Evolutionary conservation across 2,113 vertebrate genomes (phyloP).

Genomic region (Sapayoa aenigma): DNA sequence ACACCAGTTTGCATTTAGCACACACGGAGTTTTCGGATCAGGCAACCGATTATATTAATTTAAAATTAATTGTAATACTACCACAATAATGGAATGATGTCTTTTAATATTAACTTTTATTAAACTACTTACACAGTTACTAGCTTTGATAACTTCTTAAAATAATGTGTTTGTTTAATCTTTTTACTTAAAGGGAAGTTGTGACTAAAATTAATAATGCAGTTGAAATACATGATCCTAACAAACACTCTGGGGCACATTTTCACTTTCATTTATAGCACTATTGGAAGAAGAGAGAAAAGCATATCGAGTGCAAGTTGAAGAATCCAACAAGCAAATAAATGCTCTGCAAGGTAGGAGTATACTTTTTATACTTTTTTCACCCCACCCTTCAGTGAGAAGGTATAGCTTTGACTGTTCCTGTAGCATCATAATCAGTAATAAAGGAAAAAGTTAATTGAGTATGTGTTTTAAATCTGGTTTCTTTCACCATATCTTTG

Average conservation of each 20-base stretch:
- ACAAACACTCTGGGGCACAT: background rate
- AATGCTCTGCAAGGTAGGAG: conserved; percentile 90
- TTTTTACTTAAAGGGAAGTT: conserved; percentile 8
- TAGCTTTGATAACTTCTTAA: conserved; percentile 42
- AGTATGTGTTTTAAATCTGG: background rate
- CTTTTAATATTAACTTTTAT: conserved; percentile 49
- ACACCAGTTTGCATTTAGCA: background rate
- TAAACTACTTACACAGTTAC: conserved; percentile 60
- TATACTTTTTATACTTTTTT: background rate
- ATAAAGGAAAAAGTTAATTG: background rate
- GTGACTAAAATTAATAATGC: background rate
- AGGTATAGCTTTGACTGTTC: background rate
- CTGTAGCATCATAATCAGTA: background rate
- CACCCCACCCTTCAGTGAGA: background rate
- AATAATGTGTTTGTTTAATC: conserved; percentile 24
- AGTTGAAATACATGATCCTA: background rate
- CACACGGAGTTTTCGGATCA: background rate
- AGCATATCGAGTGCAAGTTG: conserved; percentile 85
- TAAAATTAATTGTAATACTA: conserved; percentile 39
- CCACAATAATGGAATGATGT: conserved; percentile 39
- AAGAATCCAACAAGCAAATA: conserved; percentile 94
- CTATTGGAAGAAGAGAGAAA: conserved; percentile 94
- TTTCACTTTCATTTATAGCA: conserved; percentile 72
- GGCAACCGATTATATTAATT: background rate
- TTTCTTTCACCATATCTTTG: background rate